Percentiles rank a stretch among this genome's conserved stretches.
Evolutionary conservation across 1,140 invertebrate species (phyloP).

Genomic region (Drosophila murphyi): DNA sequence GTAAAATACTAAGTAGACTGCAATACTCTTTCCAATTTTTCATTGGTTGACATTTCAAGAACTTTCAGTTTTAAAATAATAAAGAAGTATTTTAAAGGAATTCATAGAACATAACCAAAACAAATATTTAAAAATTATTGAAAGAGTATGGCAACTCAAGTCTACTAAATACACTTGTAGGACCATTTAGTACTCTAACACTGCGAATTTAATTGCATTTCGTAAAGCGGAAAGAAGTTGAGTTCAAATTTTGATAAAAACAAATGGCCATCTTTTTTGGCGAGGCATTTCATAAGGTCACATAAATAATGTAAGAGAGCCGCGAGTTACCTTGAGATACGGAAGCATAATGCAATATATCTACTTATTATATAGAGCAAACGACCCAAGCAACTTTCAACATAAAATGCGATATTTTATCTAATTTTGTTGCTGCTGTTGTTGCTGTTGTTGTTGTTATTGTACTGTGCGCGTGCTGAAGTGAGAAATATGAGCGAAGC

Average conservation of each 20-base stretch:
- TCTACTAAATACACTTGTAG: background rate
- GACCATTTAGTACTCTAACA: background rate
- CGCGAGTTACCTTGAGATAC: slow-evolving; percentile 26
- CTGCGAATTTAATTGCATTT: no score
- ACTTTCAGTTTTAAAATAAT: no score
- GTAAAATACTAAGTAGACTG: background rate
- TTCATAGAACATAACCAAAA: no score
- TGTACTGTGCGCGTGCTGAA: slow-evolving; percentile 68
- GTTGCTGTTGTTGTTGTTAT: slow-evolving; percentile 37
- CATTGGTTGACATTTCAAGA: no score
- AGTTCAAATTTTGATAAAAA: slow-evolving; percentile 40
- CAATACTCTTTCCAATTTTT: no score
- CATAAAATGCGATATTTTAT: slow-evolving; percentile 73
- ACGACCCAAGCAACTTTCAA: slow-evolving; percentile 49
- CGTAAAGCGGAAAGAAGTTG: background rate
- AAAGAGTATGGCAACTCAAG: no score
- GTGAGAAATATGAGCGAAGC: slow-evolving; percentile 69
- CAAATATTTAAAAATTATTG: no score
- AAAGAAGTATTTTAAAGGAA: no score
- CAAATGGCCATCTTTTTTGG: slow-evolving; percentile 69
- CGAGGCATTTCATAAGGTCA: slow-evolving; percentile 29
- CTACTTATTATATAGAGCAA: slow-evolving; percentile 45
- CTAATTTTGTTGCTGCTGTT: slow-evolving; percentile 22
- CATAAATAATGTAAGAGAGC: slow-evolving; percentile 61
- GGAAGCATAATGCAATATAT: slow-evolving; percentile 19